Base-by-base conservation (phyloP, 2,888 invertebrate species). In the Serripes groenlandicus region DNA sequence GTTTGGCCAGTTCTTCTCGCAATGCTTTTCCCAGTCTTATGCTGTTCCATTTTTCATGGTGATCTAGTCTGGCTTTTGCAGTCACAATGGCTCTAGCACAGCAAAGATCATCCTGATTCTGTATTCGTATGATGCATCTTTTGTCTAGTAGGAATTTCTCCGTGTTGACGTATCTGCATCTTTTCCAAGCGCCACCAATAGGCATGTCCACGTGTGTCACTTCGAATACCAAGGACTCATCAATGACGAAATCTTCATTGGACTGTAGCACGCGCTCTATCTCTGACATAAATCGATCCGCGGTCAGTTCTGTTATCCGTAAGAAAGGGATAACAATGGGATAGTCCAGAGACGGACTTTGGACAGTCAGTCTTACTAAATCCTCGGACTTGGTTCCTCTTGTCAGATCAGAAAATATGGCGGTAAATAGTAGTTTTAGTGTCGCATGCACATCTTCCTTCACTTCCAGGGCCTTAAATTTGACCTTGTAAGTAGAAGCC, bases 71-170 rank as follows among this genome's bases (percentile, higher is more conserved):
- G 7, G 81, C 76, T 34, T 69, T 85, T 4, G 85, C 81, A 26
- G 81, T 85, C 4, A 85, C 74, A 11, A 85, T 58, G 9, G 78
- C 81, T 37, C 78, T 71, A 26, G 84, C 76, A 62, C 79, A 85
- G 34, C 75, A 85, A 18, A 81, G 34, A 30, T 74, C 49, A 54
- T 85, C 81, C n/a, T 76, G 4, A 54, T 85, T 85, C 23, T 71
- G 75, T 21, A 85, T 81, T 26, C 56, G 42, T 32, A 81, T 70
- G 9, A 85, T 42, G 42, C 81, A 34, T 70, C 42, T 34, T 42
- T 83, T 76, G 18, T 74, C 76, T 60, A 72, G 49, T 1, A 79
- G 30, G 18, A 69, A 37, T 74, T 52, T 76, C 9, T 72, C 76
- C 23, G 76, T 58, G 58, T 83, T 75, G 15, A 83, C 69, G 60